A percentile compares a stretch with the other conserved stretches of the same genome.
Evolutionary conservation across 2,113 vertebrate genomes (phyloP).

Genomic region (Otus sunia): DNA sequence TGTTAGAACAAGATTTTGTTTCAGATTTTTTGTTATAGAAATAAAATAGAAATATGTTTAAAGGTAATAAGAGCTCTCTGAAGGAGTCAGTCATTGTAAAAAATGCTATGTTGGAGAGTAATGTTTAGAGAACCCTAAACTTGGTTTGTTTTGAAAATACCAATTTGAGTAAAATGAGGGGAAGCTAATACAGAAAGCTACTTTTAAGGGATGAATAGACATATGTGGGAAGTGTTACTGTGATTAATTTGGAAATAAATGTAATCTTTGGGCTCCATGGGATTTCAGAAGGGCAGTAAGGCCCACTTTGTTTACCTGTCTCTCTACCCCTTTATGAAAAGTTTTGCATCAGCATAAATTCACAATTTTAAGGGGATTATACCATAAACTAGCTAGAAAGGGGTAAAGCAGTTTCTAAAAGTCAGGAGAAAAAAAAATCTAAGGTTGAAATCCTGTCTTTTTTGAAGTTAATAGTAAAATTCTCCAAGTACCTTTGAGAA

Average conservation of each 20-base stretch:
- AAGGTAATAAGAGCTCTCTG: slow-evolving; percentile 7
- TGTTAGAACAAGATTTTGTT: slow-evolving; percentile 11
- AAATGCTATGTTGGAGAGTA: neutral
- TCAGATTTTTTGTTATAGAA: slow-evolving; percentile 14
- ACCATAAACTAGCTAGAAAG: neutral
- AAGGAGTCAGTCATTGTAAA: neutral
- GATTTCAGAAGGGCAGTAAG: neutral
- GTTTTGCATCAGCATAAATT: neutral
- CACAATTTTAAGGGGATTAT: neutral
- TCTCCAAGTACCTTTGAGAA: neutral
- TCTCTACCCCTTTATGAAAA: neutral
- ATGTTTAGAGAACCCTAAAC: neutral
- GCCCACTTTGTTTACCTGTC: neutral
- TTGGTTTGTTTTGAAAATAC: neutral
- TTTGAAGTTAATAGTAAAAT: neutral
- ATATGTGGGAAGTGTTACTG: neutral
- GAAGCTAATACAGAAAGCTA: neutral
- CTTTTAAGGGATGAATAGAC: neutral
- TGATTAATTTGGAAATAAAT: neutral
- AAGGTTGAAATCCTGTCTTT: neutral
- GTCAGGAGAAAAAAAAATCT: neutral
- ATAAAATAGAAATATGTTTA: slow-evolving; percentile 19
- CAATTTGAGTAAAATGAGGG: neutral
- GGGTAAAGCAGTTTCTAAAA: neutral
- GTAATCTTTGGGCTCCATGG: neutral